A percentile compares a stretch with the other conserved stretches of the same genome.
Evolutionary conservation across 2,797 vertebrate genomes (phyloP).

Genomic region (Arremon aurantiirostris): DNA sequence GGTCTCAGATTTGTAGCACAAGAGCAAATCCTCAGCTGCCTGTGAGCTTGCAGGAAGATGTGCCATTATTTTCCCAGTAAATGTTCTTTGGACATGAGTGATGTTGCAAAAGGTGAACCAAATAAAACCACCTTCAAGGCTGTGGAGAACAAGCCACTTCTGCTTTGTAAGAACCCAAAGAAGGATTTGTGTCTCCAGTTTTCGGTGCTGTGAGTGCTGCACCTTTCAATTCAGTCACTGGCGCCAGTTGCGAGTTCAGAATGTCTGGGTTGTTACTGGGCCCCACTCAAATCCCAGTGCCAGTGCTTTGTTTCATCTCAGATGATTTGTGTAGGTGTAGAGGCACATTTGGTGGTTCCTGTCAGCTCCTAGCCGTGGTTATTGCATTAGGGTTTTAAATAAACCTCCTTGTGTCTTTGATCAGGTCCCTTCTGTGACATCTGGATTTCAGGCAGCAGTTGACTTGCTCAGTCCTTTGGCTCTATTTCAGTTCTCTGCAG

Average conservation of each 20-base stretch:
- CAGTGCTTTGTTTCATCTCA: background rate
- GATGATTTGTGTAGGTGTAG: background rate
- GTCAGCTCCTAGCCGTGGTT: background rate
- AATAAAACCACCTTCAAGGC: background rate
- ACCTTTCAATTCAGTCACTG: background rate
- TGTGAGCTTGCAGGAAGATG: background rate
- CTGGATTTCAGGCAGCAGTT: constrained; percentile 73
- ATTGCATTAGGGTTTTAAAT: background rate
- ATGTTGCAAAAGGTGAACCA: background rate
- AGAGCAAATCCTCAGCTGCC: background rate
- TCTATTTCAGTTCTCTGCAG: constrained; percentile 88
- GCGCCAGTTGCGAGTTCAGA: background rate
- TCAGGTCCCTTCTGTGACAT: constrained; percentile 74
- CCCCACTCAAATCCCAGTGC: background rate
- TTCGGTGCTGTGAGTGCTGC: background rate
- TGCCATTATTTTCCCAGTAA: background rate
- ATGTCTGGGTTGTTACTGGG: background rate
- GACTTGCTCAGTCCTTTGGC: constrained; percentile 88
- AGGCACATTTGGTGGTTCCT: background rate
- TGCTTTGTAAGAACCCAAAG: background rate
- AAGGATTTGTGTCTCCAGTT: background rate
- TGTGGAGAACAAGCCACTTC: background rate
- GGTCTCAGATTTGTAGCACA: background rate
- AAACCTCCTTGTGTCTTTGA: background rate
- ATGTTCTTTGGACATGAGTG: background rate